Base-by-base conservation (phyloP, 2,888 invertebrate genomes). In the Cryptosula pallasiana region DNA sequence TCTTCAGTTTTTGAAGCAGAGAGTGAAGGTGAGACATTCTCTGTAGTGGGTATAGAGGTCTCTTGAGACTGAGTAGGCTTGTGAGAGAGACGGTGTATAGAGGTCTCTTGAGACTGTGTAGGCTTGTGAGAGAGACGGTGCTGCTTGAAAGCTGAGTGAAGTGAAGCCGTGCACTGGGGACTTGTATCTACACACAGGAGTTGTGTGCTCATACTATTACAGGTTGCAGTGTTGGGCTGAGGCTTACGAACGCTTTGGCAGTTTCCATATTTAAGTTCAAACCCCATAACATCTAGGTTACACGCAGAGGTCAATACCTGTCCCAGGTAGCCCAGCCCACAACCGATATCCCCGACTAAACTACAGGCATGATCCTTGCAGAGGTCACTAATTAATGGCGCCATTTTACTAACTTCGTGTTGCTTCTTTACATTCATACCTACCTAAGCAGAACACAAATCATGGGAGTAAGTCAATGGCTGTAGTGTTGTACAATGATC, bases 381-480 rank as follows among this genome's bases (percentile, higher is more conserved):
- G 54, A 80, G 73, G 36, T 76, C 73, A 75, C 79, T 73, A 63
- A 83, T 77, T 36, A 80, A 58, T 13, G 78, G 74, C 16, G 81
- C 78, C 81, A 83, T 78, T 35, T 75, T 73, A 35, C 77, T 75
- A 25, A 83, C 81, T 75, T 83, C 83, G 76, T 82, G 82, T 9
- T 76, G 72, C 74, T 83, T 83, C 75, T 83, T 83, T 25, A 78
- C 76, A 32, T 75, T 78, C 82, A 83, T 82, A 13, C 82, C 82
- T 36, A 76, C 74, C 32, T 72, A 74, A 57, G 80, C 45, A 45
- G 20, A 45, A 45, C 45, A 45, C 45, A 13, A 45, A 45, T 45
- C 20, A 45, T n/a, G n/a, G n/a, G n/a, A n/a, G n/a, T n/a, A n/a
- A n/a, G n/a, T n/a, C n/a, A n/a, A n/a, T n/a, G n/a, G n/a, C n/a